Percentiles rank a stretch among this genome's conserved stretches.
Evolutionary conservation across 2,888 invertebrate species (phyloP).

Genomic region (Acrobasis suavella): DNA sequence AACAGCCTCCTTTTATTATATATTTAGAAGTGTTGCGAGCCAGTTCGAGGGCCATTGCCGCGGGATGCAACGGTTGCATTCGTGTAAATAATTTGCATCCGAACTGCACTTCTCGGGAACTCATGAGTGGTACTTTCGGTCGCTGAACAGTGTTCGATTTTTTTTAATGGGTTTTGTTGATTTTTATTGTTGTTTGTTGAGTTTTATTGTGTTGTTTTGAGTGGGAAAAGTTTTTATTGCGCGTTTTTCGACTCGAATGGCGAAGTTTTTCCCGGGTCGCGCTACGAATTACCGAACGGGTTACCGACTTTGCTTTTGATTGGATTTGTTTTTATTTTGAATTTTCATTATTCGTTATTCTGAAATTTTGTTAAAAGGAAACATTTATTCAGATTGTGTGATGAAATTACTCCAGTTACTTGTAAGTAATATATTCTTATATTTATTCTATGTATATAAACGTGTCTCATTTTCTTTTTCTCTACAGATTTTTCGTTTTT

Average conservation of each 20-base stretch:
- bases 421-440: constrained; percentile 23
- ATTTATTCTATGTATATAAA: neutral
- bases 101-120: constrained; percentile 65
- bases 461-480: neutral
- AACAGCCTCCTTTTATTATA: constrained; percentile 10
- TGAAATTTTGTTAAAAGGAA: neutral
- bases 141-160: constrained; percentile 69
- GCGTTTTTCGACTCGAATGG: constrained; percentile 36
- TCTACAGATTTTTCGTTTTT: neutral
- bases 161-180: constrained; percentile 48
- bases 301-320: neutral
- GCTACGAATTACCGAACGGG: neutral
- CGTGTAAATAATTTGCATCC: constrained; percentile 77
- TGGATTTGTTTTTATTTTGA: constrained; percentile 4
- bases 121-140: constrained; percentile 72
- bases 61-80: constrained; percentile 67
- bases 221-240: constrained; percentile 50
- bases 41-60: constrained; percentile 38
- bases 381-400: constrained; percentile 6
- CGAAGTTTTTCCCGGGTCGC: constrained; percentile 35
- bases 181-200: constrained; percentile 47
- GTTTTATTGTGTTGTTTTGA: constrained; percentile 47
- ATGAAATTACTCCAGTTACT: constrained; percentile 26
- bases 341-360: neutral
- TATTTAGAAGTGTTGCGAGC: constrained; percentile 27